Base-by-base conservation (phyloP, 2,888 invertebrate species). In the Drosophila pseudotakahashii region DNA sequence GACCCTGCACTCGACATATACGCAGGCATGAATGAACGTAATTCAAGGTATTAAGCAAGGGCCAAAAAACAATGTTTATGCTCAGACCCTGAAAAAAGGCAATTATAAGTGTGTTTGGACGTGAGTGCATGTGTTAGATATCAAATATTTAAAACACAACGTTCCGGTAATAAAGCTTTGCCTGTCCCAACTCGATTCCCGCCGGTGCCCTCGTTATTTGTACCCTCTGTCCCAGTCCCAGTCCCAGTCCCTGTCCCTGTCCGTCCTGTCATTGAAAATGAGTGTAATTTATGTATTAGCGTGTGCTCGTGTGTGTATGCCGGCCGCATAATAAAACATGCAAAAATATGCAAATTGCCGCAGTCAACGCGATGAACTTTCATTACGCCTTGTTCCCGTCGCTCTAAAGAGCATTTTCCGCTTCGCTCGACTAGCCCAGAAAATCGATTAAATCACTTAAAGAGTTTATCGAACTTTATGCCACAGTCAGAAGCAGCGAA, bases 341-440 rank as follows among this genome's bases (percentile, higher is more conserved):
- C 76, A 83, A 76, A 83, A 87, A 78, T 81, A 81, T 83, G 83
- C 88, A 88, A 88, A 84, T 84, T 84, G 81, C 87, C 81, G 69
- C 81, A 86, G 77, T 77, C 84, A 84, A 84, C 88, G 88, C 89
- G 84, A 82, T 85, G 82, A 82, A 79, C 85, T 81, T 71, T 83
- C 63, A 72, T 57, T 67, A 64, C 64, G 79, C 72, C 82, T 69
- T 77, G 50, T 39, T 50, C 48, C 69, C 66, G 78, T 70, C 84
- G 66, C 55, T 60, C 81, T 82, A 82, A 88, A 83, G 80, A 79
- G 78, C 69, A 44, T 76, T 79, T 83, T 79, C 78, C 82, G 78
- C 34, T 48, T 37, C 41, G 51, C 39, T n/a, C 58, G 37, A 30
- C 58, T 16, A 9, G n/a, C 30, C 44, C 10, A 5, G 62, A 75